Conservation (phyloP, 2,113 vertebrate species). For the Phyllostomus discolor region DNA sequence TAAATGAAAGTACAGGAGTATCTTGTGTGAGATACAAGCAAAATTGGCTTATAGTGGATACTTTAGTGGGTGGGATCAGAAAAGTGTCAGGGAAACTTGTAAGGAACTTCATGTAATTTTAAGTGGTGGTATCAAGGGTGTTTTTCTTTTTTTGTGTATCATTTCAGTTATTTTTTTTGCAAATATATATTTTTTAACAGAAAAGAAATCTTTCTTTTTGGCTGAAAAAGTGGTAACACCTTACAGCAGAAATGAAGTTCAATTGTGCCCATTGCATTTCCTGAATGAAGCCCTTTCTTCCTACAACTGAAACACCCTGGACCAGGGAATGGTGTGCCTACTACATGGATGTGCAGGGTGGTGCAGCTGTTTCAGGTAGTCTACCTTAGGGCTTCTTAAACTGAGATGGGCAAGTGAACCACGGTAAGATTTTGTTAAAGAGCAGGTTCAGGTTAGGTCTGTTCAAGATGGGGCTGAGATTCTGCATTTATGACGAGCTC, state of each 20-base stretch:
- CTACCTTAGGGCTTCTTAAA: not conserved
- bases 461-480: not conserved
- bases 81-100: not conserved
- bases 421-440: not conserved
- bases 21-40: not conserved
- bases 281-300: not conserved
- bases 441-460: not conserved
- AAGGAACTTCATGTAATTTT: not conserved
- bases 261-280: not conserved
- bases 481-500: not conserved
- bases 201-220: not conserved
- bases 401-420: not conserved
- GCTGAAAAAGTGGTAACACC: not conserved
- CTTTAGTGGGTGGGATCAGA: not conserved
- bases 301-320: not conserved
- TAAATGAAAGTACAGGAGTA: not conserved
- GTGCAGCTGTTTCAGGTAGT: not conserved
- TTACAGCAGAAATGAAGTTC: not conserved
- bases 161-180: not conserved
- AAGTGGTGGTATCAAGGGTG: not conserved
- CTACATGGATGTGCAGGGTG: not conserved
- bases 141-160: not conserved
- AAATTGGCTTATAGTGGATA: not conserved
- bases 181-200: not conserved
- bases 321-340: not conserved